Percentiles rank a stretch among this genome's conserved stretches.
phyloP scores from a whole-genome alignment of 2,797 vertebrate genomes.

The Etheostoma perlongum region DNA sequence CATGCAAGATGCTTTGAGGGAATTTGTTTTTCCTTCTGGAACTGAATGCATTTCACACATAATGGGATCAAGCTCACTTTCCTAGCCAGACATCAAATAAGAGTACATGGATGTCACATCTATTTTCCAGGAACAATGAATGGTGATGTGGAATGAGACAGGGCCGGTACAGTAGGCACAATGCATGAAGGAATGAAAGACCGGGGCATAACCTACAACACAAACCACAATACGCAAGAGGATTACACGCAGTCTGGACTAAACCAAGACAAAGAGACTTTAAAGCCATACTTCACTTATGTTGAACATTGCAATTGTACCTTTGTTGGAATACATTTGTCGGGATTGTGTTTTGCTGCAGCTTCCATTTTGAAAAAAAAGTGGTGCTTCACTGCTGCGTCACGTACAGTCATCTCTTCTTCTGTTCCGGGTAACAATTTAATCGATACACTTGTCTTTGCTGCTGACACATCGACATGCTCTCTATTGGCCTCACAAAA shows the following conservation, averaged over 20 bases:
- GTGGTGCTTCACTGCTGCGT: background rate
- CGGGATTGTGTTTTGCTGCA: background rate
- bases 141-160: constrained; percentile 72
- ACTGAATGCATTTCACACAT: constrained; percentile 83
- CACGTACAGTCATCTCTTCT: background rate
- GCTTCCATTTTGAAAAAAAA: constrained; percentile 14
- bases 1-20: constrained; percentile 74
- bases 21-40: constrained; percentile 77
- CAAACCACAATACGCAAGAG: constrained; percentile 67
- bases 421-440: background rate
- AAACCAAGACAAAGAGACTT: constrained; percentile 45
- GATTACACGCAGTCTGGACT: constrained; percentile 76
- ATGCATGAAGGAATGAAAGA: constrained; percentile 57
- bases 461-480: constrained; percentile 11
- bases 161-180: constrained; percentile 70
- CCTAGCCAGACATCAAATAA: constrained; percentile 75
- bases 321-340: constrained; percentile 15
- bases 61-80: constrained; percentile 77
- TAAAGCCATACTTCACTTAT: constrained; percentile 50
- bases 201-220: constrained; percentile 62
- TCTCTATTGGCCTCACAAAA: constrained; percentile 4
- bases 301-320: constrained; percentile 14
- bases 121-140: constrained; percentile 78
- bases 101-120: constrained; percentile 76
- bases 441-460: constrained; percentile 6